These are phyloP conservation scores for Pipistrellus kuhlii DNA, from an alignment of 2,797 vertebrate species.

Conservation along the genomic window DNA sequence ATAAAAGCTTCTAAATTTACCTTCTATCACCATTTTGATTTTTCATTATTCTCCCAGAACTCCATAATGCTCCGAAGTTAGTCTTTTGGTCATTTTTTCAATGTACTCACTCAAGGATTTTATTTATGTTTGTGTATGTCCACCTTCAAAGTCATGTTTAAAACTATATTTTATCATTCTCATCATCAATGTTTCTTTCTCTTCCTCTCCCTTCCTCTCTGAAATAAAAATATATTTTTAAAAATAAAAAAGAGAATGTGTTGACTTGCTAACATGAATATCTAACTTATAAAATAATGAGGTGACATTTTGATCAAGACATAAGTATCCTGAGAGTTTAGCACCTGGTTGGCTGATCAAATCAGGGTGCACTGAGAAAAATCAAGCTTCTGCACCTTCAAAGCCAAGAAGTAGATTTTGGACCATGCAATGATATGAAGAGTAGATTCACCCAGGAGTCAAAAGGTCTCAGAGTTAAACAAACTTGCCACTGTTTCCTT, in stretches of 20 bases:
- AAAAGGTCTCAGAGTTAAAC: neutral
- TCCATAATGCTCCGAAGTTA: neutral
- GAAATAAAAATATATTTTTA: neutral
- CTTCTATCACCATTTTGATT: neutral
- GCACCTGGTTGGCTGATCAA: neutral
- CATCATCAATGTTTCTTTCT: neutral
- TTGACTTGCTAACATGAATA: conserved; percentile 21
- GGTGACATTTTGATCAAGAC: conserved; percentile 10
- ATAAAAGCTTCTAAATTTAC: neutral
- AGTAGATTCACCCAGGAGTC: conserved; percentile 4
- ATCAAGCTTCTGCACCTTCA: neutral
- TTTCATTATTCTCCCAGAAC: neutral
- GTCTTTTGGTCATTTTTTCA: neutral
- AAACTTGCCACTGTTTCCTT: neutral
- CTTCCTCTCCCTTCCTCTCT: neutral
- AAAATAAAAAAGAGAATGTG: neutral
- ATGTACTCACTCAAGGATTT: neutral
- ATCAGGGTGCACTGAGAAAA: conserved; percentile 16
- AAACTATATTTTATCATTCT: conserved; percentile 2
- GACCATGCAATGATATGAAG: neutral
- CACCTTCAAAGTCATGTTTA: neutral
- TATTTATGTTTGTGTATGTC: neutral
- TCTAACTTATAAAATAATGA: conserved; percentile 31
- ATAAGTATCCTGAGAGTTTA: neutral
- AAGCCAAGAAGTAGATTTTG: conserved; percentile 9